These are phyloP conservation scores for Anseranas semipalmata DNA, from an alignment of 2,113 vertebrate species.

Conservation along the genomic window DNA sequence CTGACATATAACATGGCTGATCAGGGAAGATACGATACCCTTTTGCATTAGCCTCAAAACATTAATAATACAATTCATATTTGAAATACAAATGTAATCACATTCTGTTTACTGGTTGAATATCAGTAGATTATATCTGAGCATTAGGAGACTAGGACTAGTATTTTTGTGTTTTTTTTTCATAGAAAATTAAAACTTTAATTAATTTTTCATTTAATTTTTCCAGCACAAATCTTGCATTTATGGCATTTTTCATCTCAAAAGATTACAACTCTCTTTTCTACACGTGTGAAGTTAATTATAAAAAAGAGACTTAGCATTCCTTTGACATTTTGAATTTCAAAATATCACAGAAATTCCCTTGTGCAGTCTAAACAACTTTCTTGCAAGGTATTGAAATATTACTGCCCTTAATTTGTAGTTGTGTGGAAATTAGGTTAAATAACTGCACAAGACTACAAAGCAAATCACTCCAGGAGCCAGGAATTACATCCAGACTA, in stretches of 20 bases:
- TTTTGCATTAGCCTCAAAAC: not conserved
- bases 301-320: not conserved
- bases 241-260: not conserved
- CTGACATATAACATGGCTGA: not conserved
- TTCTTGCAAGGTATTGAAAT: not conserved
- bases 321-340: not conserved
- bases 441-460: not conserved
- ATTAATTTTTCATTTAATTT: slow-evolving; percentile 32
- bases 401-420: not conserved
- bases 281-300: not conserved
- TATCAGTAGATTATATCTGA: not conserved
- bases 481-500: not conserved
- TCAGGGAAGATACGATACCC: not conserved
- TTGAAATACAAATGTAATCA: not conserved
- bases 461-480: not conserved
- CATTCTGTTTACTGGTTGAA: not conserved
- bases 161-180: not conserved
- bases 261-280: not conserved
- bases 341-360: not conserved
- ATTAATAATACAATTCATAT: not conserved
- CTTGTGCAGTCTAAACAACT: not conserved
- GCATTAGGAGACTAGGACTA: not conserved
- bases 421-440: not conserved
- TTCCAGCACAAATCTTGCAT: not conserved
- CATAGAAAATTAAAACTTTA: too few species aligned